Percentiles rank a stretch among this genome's conserved stretches.
phyloP scores from a whole-genome alignment of 1,140 invertebrate genomes.

The Cecropterus lyciades region DNA sequence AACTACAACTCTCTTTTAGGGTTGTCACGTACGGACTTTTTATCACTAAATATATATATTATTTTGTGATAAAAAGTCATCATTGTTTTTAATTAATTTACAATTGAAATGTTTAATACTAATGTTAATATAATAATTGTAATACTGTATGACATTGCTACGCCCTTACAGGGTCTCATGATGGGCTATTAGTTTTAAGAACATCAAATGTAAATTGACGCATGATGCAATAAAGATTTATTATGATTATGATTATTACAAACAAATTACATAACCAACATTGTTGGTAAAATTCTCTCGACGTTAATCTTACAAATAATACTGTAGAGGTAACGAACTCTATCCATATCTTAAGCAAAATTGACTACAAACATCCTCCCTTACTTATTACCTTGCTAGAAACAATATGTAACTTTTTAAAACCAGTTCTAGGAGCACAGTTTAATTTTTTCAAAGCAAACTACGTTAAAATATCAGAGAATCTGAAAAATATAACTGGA shows the following conservation, averaged over 20 bases:
- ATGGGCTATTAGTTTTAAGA: no score
- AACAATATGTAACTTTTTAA: background rate
- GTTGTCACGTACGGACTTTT: slow-evolving; percentile 5
- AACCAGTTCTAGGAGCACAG: background rate
- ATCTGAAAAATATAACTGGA: slow-evolving; percentile 9
- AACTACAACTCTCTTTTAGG: background rate
- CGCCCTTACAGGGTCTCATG: no score
- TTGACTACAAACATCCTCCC: slow-evolving; percentile 15
- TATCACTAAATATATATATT: slow-evolving; percentile 1
- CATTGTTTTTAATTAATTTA: no score
- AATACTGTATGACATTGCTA: no score
- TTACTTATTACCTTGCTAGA: slow-evolving; percentile 6
- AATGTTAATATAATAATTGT: no score
- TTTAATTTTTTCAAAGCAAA: slow-evolving; percentile 18
- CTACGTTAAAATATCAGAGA: background rate
- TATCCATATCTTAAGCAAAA: background rate
- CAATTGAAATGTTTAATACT: no score
- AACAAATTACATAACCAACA: slow-evolving; percentile 2
- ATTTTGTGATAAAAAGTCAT: no score
- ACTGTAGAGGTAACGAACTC: background rate
- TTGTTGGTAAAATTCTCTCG: slow-evolving; percentile 3
- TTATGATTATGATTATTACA: no score
- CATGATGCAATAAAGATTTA: no score
- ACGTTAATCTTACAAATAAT: slow-evolving; percentile 8
- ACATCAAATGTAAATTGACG: no score